A percentile compares a stretch with the other conserved stretches of the same genome.
Conservation (phyloP, 2,888 invertebrate species). For the Tricholauxania praeusta region DNA sequence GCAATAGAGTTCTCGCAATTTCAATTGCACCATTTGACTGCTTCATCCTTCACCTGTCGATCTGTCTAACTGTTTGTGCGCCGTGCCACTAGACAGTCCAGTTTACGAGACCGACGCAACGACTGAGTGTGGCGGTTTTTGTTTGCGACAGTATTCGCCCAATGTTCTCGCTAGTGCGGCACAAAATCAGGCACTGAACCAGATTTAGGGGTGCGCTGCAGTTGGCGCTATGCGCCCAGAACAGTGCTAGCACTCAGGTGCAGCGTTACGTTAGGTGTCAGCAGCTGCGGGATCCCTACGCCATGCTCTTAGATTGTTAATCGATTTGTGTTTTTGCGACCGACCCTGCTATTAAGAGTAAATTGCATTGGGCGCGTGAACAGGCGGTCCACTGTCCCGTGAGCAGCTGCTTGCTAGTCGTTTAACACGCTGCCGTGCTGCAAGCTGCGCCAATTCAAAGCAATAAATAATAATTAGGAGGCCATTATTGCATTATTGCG, state of each 20-base stretch:
- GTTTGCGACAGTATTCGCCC: too few relatives aligned
- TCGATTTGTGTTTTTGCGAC: slow-evolving; percentile 47
- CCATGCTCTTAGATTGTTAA: slow-evolving; percentile 44
- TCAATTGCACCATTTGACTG: neutral
- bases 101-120: slow-evolving; percentile 30
- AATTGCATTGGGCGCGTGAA: slow-evolving; percentile 44
- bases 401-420: slow-evolving; percentile 20
- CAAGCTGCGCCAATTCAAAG: slow-evolving; percentile 48
- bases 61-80: neutral
- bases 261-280: slow-evolving; percentile 47
- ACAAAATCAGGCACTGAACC: slow-evolving; percentile 31
- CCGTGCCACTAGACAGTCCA: neutral
- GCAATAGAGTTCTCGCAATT: neutral
- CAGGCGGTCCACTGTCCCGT: neutral
- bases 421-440: slow-evolving; percentile 24
- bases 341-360: slow-evolving; percentile 50
- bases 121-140: slow-evolving; percentile 34
- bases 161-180: slow-evolving; percentile 22
- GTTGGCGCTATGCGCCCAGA: neutral
- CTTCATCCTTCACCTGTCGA: neutral
- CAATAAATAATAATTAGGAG: slow-evolving; percentile 60
- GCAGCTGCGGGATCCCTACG: slow-evolving; percentile 46
- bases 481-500: slow-evolving; percentile 48
- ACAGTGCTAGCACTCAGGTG: slow-evolving; percentile 27
- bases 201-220: slow-evolving; percentile 34